phyloP scores from a whole-genome alignment of 2,888 invertebrate genomes.

The Drosophila testacea region DNA sequence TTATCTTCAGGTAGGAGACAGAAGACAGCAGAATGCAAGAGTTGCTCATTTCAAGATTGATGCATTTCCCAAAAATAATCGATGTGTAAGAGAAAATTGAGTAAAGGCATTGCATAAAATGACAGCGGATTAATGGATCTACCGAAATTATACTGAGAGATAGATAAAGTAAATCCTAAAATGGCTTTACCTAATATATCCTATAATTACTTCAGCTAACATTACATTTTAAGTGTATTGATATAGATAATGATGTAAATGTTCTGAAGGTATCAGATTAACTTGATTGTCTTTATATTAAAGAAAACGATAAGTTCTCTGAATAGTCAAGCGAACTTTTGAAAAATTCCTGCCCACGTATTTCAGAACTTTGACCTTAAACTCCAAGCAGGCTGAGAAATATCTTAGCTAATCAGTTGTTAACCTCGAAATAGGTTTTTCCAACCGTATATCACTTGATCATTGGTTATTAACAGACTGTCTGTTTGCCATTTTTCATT shows the following conservation, averaged over 20 bases:
- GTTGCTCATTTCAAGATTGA: slow-evolving; percentile 46
- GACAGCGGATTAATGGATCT: not conserved
- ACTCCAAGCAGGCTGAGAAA: too few species aligned
- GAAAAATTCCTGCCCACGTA: too few species aligned
- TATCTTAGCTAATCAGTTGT: not conserved
- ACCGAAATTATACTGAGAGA: not conserved
- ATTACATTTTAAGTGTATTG: too few species aligned
- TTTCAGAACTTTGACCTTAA: too few species aligned
- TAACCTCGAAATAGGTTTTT: not conserved
- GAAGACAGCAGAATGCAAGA: slow-evolving; percentile 31
- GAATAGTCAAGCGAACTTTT: too few species aligned
- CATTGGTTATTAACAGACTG: slow-evolving; percentile 18
- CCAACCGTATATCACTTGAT: slow-evolving; percentile 42
- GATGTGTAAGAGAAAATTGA: slow-evolving; percentile 11
- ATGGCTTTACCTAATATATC: too few species aligned
- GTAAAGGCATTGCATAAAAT: not conserved
- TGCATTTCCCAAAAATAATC: slow-evolving; percentile 33
- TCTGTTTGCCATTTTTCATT: slow-evolving; percentile 55
- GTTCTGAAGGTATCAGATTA: too few species aligned
- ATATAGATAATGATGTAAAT: too few species aligned
- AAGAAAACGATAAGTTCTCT: too few species aligned
- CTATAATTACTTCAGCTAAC: too few species aligned
- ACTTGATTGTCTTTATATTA: too few species aligned
- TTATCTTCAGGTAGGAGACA: slow-evolving; percentile 56
- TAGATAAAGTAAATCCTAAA: not conserved